Evolutionary conservation across 2,888 invertebrate species (phyloP).

Genomic region (Harpalus rubripes): DNA sequence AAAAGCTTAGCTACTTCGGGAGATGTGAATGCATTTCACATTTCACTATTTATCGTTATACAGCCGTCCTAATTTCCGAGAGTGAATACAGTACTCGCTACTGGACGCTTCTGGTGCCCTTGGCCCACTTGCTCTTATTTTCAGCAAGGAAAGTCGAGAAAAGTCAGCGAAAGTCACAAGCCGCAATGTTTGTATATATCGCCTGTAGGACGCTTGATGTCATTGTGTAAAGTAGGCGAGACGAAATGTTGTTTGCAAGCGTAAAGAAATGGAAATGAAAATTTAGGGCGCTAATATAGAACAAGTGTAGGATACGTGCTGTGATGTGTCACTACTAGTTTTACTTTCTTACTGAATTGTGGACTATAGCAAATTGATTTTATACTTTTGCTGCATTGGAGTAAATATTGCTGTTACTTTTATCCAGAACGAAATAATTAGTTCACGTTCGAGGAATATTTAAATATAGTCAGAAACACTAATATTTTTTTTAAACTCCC

Average conservation of each 20-base stretch:
- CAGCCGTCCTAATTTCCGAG: slow-evolving; percentile 39
- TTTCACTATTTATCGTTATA: slow-evolving; percentile 55
- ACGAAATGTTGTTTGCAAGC: slow-evolving; percentile 34
- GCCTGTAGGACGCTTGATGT: background rate
- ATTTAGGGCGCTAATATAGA: slow-evolving; percentile 12
- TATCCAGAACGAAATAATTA: background rate
- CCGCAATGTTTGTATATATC: slow-evolving; percentile 51
- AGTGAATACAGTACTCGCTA: slow-evolving; percentile 31
- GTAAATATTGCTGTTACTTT: slow-evolving; percentile 16
- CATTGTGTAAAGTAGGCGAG: background rate
- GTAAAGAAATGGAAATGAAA: slow-evolving; percentile 34
- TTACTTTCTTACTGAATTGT: slow-evolving; percentile 11
- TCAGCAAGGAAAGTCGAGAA: slow-evolving; percentile 50
- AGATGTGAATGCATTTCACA: slow-evolving; percentile 22
- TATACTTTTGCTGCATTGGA: background rate
- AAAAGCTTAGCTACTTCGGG: slow-evolving; percentile 17
- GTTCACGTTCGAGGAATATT: too few relatives aligned
- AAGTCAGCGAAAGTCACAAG: slow-evolving; percentile 47
- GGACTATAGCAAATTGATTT: slow-evolving; percentile 19
- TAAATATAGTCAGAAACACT: too few relatives aligned
- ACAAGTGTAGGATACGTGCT: background rate
- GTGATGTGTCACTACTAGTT: background rate
- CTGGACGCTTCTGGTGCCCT: slow-evolving; percentile 26
- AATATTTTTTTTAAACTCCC: too few relatives aligned
- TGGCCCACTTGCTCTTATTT: slow-evolving; percentile 44